These are phyloP conservation scores for Muntiacus muntjak DNA, from an alignment of 2,113 vertebrate genomes.

Conservation along the genomic window DNA sequence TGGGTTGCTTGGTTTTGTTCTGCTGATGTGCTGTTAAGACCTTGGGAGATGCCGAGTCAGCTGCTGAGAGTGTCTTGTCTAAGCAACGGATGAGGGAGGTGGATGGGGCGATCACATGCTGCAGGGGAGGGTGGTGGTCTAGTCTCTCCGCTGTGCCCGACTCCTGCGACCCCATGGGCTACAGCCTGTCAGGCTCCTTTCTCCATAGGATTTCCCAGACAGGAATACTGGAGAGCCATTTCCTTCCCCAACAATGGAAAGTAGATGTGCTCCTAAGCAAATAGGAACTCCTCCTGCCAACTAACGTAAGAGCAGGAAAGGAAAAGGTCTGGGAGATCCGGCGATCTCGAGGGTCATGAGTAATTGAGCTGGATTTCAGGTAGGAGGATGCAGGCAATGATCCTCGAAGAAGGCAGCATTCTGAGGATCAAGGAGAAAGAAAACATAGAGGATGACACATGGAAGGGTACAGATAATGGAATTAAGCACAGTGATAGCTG, in stretches of 20 bases:
- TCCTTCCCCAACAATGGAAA: not conserved
- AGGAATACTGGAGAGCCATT: not conserved
- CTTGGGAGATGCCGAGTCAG: not conserved
- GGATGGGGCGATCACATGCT: no score
- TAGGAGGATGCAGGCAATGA: not conserved
- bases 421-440: not conserved
- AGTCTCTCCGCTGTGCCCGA: not conserved
- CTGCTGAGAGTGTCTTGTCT: not conserved
- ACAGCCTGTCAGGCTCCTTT: not conserved
- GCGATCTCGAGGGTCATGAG: not conserved
- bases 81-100: not conserved
- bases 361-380: not conserved
- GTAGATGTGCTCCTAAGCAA: not conserved
- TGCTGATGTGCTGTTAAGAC: not conserved
- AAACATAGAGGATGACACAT: accelerated
- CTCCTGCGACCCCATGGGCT: not conserved
- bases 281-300: not conserved
- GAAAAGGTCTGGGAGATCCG: not conserved
- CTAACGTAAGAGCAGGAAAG: not conserved
- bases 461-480: not conserved
- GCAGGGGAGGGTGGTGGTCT: not conserved
- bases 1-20: not conserved
- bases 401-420: not conserved
- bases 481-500: not conserved
- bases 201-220: not conserved